Evolutionary conservation across 2,113 vertebrate genomes (phyloP).

Genomic region (Bos taurus): ARS-UCD2.0 NC_037352.1:698001-698500

Average conservation of each 20-base stretch:
- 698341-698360: neutral
- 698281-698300: neutral
- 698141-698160: neutral
- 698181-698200: neutral
- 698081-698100: neutral
- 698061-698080: neutral
- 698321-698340: neutral
- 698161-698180: neutral
- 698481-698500: neutral
- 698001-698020: rapidly evolving
- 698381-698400: neutral
- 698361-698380: neutral
- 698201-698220: constrained; percentile 28
- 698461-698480: neutral
- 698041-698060: rapidly evolving
- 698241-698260: constrained; percentile 56
- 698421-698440: neutral
- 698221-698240: neutral
- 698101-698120: neutral
- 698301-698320: constrained; percentile 40
- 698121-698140: neutral
- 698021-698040: neutral
- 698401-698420: neutral
- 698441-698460: rapidly evolving
- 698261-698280: constrained; percentile 37